These are phyloP conservation scores for Sternotherus odoratus DNA, from an alignment of 2,797 vertebrate species.

Conservation along the genomic window DNA sequence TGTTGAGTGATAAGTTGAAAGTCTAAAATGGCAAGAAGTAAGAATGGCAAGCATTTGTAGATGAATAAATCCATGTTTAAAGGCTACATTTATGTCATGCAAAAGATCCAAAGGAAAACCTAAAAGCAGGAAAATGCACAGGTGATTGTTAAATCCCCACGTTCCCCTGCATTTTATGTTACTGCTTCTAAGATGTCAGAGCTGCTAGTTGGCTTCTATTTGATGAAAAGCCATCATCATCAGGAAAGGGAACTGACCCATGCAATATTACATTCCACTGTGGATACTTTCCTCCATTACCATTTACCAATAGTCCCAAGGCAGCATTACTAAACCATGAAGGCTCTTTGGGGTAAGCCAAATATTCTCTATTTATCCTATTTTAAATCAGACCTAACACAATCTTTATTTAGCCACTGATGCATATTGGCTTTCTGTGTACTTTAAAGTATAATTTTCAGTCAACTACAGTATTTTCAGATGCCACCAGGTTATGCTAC, in stretches of 20 bases:
- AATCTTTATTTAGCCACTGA: neutral
- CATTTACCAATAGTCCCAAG: neutral
- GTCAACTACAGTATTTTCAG: neutral
- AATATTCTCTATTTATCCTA: neutral
- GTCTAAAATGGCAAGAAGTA: neutral
- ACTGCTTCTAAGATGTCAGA: neutral
- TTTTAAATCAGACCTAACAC: neutral
- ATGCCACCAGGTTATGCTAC: neutral
- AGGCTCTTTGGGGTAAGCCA: neutral
- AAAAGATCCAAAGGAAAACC: neutral
- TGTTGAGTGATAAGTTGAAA: neutral
- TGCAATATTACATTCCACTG: neutral
- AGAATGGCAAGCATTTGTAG: neutral
- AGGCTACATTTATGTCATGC: neutral
- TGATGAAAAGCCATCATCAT: neutral
- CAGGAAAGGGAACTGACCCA: neutral
- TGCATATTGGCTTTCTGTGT: neutral
- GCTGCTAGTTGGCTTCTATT: neutral
- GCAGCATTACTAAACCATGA: neutral
- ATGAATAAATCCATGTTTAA: neutral
- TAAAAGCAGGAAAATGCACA: neutral
- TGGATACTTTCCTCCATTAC: neutral
- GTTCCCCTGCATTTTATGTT: neutral
- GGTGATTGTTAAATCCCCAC: neutral
- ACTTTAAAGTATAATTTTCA: neutral